A percentile compares a stretch with the other conserved stretches of the same genome.
Conservation (phyloP, 2,888 invertebrate species). For the Andrena dorsata region DNA sequence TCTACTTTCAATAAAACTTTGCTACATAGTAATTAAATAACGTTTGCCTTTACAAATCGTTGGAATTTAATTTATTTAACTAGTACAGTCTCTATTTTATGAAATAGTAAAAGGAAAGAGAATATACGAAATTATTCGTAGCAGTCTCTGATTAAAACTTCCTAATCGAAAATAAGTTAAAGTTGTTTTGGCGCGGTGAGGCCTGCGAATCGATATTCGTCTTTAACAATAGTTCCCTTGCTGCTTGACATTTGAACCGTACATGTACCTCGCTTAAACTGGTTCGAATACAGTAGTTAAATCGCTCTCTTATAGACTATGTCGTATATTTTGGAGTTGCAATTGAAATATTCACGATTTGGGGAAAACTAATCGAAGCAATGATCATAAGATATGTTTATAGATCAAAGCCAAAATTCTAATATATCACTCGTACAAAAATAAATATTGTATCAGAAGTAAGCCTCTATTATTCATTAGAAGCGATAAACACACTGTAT, state of each 20-base stretch:
- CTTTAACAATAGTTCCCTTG: constrained; percentile 36
- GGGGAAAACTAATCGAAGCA: neutral
- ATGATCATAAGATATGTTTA: neutral
- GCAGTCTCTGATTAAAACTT: neutral
- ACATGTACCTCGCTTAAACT: neutral
- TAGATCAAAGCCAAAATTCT: neutral
- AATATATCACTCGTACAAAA: neutral
- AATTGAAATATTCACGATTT: neutral
- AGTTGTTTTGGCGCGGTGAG: constrained; percentile 2
- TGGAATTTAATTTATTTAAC: no score
- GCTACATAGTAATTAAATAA: no score
- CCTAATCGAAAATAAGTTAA: neutral
- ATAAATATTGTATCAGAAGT: no score
- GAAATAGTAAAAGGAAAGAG: no score
- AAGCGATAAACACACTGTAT: no score
- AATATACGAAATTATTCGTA: neutral
- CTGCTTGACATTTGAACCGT: constrained; percentile 16
- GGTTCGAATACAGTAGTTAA: constrained; percentile 1
- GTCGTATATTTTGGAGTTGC: neutral
- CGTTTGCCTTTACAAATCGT: no score
- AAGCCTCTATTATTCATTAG: no score
- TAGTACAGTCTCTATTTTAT: no score
- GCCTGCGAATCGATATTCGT: constrained; percentile 8
- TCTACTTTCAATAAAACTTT: no score
- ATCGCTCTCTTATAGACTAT: neutral